phyloP scores from a whole-genome alignment of 92 coral and sea anemone genomes.

The Ricordea florida region DNA sequence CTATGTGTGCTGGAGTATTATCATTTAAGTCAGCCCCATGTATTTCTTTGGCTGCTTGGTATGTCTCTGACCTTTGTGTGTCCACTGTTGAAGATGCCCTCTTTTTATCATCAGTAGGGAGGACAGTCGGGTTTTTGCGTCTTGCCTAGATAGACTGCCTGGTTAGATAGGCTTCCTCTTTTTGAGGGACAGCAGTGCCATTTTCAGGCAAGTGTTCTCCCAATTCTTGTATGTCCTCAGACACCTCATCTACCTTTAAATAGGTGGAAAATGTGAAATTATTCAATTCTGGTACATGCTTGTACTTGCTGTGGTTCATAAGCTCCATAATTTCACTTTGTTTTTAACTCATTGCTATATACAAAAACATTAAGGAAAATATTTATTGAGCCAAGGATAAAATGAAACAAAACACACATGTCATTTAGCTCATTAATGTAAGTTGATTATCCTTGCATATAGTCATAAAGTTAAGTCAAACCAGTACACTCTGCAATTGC shows the following conservation, averaged over 20 bases:
- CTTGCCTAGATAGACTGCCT: slow-evolving; percentile 17
- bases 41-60: slow-evolving; percentile 53
- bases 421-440: too few relatives aligned
- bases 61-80: slow-evolving; percentile 46
- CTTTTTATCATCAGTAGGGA: slow-evolving; percentile 17
- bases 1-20: slow-evolving; percentile 33
- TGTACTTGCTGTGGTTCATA: too few relatives aligned
- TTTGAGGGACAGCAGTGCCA: slow-evolving; percentile 1
- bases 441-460: neutral
- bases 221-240: slow-evolving; percentile 9
- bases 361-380: too few relatives aligned
- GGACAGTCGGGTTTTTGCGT: slow-evolving; percentile 35
- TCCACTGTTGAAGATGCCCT: slow-evolving; percentile 11
- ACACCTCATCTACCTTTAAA: slow-evolving; percentile 12
- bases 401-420: too few relatives aligned
- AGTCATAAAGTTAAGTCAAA: too few relatives aligned
- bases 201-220: neutral
- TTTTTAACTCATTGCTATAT: too few relatives aligned
- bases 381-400: too few relatives aligned
- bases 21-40: slow-evolving; percentile 50
- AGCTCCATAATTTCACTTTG: neutral
- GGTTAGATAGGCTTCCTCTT: slow-evolving; percentile 12
- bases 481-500: neutral
- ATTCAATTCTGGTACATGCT: neutral
- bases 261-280: neutral